These are phyloP conservation scores for Solea senegalensis DNA, from an alignment of 2,113 vertebrate genomes.

Conservation along the genomic window DNA sequence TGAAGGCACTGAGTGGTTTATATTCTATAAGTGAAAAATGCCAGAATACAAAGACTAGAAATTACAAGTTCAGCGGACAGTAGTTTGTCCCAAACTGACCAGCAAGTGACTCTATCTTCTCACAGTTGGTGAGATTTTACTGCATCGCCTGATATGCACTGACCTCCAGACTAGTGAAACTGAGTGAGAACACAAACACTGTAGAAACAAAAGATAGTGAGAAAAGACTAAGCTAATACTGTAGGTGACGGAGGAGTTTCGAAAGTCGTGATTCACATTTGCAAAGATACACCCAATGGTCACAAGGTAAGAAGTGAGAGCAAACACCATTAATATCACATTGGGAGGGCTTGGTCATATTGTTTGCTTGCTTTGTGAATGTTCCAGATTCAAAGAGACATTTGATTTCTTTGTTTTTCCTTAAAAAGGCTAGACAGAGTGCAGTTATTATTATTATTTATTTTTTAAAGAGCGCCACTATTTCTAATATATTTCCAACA, in stretches of 20 bases:
- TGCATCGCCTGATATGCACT: slow-evolving; percentile 6
- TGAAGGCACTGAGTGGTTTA: slow-evolving; percentile 3
- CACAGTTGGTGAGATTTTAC: not conserved
- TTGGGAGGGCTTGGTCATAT: slow-evolving; percentile 36
- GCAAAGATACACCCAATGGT: slow-evolving; percentile 55
- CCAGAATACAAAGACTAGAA: not conserved
- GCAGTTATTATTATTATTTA: too few species aligned
- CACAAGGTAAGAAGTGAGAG: slow-evolving; percentile 60
- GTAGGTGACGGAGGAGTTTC: slow-evolving; percentile 50
- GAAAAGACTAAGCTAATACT: slow-evolving; percentile 39
- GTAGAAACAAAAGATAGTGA: slow-evolving; percentile 37
- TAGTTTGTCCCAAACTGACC: slow-evolving; percentile 18
- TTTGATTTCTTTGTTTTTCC: slow-evolving; percentile 9
- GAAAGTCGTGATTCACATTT: slow-evolving; percentile 62
- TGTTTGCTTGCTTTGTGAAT: slow-evolving; percentile 46
- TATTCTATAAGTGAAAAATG: slow-evolving; percentile 14
- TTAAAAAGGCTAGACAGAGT: not conserved
- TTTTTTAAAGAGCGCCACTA: too few species aligned
- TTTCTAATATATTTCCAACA: too few species aligned
- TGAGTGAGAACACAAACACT: slow-evolving; percentile 16
- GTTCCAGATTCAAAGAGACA: slow-evolving; percentile 27
- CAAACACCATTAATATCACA: slow-evolving; percentile 70
- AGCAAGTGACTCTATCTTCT: not conserved
- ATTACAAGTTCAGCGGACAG: slow-evolving; percentile 10
- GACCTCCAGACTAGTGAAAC: slow-evolving; percentile 16